phyloP scores from a whole-genome alignment of 2,888 invertebrate species.

The Orchesellides sinensis region DNA sequence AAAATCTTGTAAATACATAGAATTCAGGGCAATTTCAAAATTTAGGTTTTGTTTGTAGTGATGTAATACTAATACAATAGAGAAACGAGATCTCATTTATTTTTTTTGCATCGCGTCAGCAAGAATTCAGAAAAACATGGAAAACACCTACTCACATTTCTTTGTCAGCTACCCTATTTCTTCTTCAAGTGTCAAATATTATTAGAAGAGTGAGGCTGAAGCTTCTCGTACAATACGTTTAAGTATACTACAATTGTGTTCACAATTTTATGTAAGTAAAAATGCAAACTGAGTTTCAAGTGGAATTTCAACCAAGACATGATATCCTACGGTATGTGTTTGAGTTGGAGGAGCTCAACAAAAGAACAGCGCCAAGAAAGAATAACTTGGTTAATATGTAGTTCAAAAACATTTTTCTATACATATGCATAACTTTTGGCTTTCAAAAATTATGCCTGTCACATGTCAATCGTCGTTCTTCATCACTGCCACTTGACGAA shows the following conservation, averaged over 20 bases:
- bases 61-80: too few relatives aligned
- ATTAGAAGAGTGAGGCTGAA: not conserved
- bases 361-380: not conserved
- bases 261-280: too few relatives aligned
- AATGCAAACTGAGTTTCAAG: too few relatives aligned
- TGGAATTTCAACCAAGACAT: too few relatives aligned
- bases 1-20: too few relatives aligned
- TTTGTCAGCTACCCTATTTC: slow-evolving; percentile 5
- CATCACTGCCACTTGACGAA: slow-evolving; percentile 49
- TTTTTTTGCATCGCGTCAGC: slow-evolving; percentile 1
- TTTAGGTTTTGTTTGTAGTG: too few relatives aligned
- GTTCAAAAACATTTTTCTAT: not conserved
- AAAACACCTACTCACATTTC: slow-evolving; percentile 21
- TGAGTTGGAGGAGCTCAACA: not conserved
- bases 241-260: not conserved
- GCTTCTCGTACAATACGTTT: too few relatives aligned
- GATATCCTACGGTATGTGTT: not conserved
- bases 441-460: slow-evolving; percentile 37
- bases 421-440: not conserved
- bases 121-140: slow-evolving; percentile 26
- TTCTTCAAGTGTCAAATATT: slow-evolving; percentile 14
- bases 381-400: not conserved
- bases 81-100: slow-evolving; percentile 23
- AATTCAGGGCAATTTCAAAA: too few relatives aligned
- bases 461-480: slow-evolving; percentile 54